phyloP scores from a whole-genome alignment of 2,888 invertebrate species.

The Sminthurides aquaticus region DNA sequence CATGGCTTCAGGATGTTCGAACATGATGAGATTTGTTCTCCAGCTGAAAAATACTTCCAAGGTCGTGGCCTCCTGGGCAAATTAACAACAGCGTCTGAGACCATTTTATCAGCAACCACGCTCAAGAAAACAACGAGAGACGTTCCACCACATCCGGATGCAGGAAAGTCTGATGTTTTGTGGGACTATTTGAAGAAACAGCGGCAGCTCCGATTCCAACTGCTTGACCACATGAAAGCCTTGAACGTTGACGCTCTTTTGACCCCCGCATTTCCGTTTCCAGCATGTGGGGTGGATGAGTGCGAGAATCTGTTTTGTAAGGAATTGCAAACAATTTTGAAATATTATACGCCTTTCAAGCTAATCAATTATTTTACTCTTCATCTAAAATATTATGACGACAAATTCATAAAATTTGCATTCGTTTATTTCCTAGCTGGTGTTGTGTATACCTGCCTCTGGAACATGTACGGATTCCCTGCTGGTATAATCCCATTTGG shows the following conservation, averaged over 20 bases:
- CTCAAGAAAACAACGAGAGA: neutral
- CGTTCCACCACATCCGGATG: neutral
- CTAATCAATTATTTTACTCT: too few relatives aligned
- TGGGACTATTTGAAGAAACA: conserved; percentile 4
- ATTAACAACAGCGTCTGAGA: too few relatives aligned
- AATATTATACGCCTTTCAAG: too few relatives aligned
- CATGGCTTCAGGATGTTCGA: neutral
- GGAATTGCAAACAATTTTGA: too few relatives aligned
- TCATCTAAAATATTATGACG: too few relatives aligned
- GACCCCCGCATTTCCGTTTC: neutral
- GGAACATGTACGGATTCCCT: conserved; percentile 26
- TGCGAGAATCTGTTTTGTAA: neutral
- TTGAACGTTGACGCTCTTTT: neutral
- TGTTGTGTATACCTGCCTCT: conserved; percentile 39
- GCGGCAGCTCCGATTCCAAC: conserved; percentile 14
- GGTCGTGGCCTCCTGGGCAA: neutral
- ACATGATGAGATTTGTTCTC: neutral
- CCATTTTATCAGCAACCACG: neutral
- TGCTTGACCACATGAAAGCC: conserved; percentile 22
- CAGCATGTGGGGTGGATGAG: neutral
- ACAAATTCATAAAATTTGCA: too few relatives aligned
- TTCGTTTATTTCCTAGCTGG: neutral
- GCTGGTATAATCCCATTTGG: conserved; percentile 31
- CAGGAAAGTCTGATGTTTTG: neutral
- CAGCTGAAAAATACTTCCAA: neutral